Base-by-base conservation (phyloP, 2,113 vertebrate species). In the Percopsis transmontana region DNA sequence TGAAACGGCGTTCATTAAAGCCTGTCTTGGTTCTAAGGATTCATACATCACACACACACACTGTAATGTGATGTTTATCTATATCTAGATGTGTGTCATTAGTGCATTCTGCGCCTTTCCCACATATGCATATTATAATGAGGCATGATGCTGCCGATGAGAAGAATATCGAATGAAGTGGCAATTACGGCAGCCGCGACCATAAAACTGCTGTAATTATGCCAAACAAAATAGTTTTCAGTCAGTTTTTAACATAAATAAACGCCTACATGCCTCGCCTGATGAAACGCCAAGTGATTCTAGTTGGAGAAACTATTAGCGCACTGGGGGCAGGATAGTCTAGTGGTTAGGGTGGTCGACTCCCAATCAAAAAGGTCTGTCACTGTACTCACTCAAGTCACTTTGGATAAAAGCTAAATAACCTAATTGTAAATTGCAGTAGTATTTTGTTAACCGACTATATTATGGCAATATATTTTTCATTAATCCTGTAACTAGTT, bases 1-100 rank as follows among this genome's bases (percentile, higher is more conserved):
- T 76, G 74, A 71, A 69, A 62, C 69, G 27, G 64, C 77, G 76
- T 88, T 90, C 88, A 90, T 89, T 90, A 88, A 85, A 85, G 70
- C 71, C 39, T 41, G 59, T 65, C 74, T 80, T 70, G 66, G 66
- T 72, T 74, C 56, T 71, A 71, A 79, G 66, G 67, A 76, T 80
- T 75, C 80, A 83, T 70, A 74, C 57, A 78, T 70, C 48, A 20
- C 19, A 20, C 41, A 56, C 39, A 47, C 54, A 48, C 41, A 60
- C 62, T 72, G 48, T 48, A 68, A 60, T 8, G 62, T 59, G 23
- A 18, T 60, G 48, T 84, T 85, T 64, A 77, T 79, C 59, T 70
- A 65, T 38, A 76, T 72, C 57, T 33, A 62, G 57, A 68, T 65
- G 48, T 27, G 20, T 69, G 68, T 13, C 51, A 65, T 73, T 67